Percentiles rank a stretch among this genome's conserved stretches.
These are phyloP conservation scores for Phoxinus phoxinus DNA, from an alignment of 2,113 vertebrate genomes.

Conservation along the genomic window DNA sequence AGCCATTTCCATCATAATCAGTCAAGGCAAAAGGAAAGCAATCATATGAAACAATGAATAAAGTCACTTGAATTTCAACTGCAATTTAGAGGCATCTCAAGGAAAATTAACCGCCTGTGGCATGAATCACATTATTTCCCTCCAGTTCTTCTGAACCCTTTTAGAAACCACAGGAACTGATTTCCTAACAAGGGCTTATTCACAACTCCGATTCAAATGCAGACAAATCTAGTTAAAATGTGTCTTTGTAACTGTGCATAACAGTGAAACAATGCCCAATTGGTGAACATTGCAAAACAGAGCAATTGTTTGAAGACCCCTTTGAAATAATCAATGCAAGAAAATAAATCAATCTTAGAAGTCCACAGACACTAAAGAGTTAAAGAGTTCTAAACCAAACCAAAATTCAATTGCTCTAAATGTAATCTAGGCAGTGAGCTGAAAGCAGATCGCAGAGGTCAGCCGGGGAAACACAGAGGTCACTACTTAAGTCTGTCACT, in stretches of 20 bases:
- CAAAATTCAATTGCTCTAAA: slow-evolving; percentile 8
- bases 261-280: background rate
- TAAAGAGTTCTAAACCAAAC: background rate
- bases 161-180: background rate
- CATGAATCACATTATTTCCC: slow-evolving; percentile 25
- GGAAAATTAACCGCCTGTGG: background rate
- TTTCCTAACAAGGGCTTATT: slow-evolving; percentile 24
- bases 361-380: background rate
- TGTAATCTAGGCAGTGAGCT: slow-evolving; percentile 22
- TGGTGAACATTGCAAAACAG: background rate
- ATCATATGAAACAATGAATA: background rate
- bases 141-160: background rate
- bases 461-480: slow-evolving; percentile 34
- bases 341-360: background rate
- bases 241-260: background rate
- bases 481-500: slow-evolving; percentile 36
- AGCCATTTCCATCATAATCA: background rate
- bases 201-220: background rate
- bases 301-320: background rate
- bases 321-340: background rate
- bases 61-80: background rate
- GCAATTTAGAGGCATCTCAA: background rate
- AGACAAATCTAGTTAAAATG: background rate
- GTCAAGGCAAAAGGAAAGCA: background rate
- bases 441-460: slow-evolving; percentile 42